These are phyloP conservation scores for Charaxes varanes DNA, from an alignment of 1,140 invertebrate species.

Conservation along the genomic window DNA sequence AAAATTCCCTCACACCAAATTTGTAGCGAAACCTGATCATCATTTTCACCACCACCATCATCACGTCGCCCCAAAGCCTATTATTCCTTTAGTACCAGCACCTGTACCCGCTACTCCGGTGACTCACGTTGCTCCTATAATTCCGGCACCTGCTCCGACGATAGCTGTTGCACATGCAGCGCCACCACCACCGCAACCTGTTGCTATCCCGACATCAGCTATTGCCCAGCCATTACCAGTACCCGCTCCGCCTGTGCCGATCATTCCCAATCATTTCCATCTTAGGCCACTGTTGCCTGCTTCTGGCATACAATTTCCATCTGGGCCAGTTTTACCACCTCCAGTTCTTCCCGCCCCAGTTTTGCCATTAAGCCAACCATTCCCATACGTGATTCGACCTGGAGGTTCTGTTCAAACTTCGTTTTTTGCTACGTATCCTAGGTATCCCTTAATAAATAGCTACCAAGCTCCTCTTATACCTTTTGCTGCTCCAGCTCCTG, in stretches of 20 bases:
- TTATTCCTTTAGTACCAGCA: slow-evolving; percentile 41
- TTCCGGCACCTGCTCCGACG: slow-evolving; percentile 30
- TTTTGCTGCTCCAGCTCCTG: slow-evolving; percentile 19
- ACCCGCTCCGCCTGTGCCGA: slow-evolving; percentile 24
- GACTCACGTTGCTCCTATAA: slow-evolving; percentile 17
- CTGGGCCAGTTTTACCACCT: slow-evolving; percentile 25
- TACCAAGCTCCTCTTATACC: slow-evolving; percentile 43
- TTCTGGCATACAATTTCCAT: slow-evolving; percentile 29
- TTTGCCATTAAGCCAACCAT: slow-evolving; percentile 32
- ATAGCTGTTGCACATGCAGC: slow-evolving; percentile 35
- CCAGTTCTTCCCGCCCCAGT: slow-evolving; percentile 30
- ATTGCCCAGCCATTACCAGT: too few relatives aligned
- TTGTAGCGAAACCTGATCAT: slow-evolving; percentile 45
- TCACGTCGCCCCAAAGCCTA: slow-evolving; percentile 45
- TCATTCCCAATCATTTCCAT: slow-evolving; percentile 21
- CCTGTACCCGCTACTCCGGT: slow-evolving; percentile 13
- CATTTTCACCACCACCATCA: slow-evolving; percentile 64
- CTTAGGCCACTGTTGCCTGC: slow-evolving; percentile 30
- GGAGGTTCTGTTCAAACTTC: slow-evolving; percentile 64
- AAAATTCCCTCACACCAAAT: slow-evolving; percentile 52
- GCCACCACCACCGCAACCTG: slow-evolving; percentile 27
- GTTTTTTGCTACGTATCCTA: slow-evolving; percentile 61
- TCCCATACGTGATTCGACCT: slow-evolving; percentile 53
- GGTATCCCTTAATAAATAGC: slow-evolving; percentile 52
- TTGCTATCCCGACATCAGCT: too few relatives aligned